phyloP scores from a whole-genome alignment of 2,113 vertebrate genomes.

The Shinisaurus crocodilurus region DNA sequence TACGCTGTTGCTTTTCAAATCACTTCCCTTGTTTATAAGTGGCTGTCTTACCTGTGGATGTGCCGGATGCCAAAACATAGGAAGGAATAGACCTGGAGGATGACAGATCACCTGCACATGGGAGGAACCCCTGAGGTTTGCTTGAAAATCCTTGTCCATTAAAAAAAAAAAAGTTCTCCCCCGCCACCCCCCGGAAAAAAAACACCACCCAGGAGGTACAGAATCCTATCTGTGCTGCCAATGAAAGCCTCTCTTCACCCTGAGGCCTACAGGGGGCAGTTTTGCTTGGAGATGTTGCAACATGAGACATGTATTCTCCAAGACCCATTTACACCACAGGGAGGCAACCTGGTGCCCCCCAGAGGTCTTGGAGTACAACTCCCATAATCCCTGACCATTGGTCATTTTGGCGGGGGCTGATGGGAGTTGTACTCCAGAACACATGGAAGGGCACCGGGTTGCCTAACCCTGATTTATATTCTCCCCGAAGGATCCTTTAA shows the following conservation, averaged over 20 bases:
- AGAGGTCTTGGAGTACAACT: no score
- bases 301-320: neutral
- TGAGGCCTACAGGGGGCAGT: neutral
- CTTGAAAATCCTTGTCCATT: neutral
- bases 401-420: no score
- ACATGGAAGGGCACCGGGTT: no score
- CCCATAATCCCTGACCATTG: no score
- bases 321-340: neutral
- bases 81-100: neutral
- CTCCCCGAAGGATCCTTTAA: neutral
- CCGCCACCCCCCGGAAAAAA: neutral
- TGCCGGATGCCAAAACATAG: neutral
- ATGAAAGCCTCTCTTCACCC: neutral
- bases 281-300: neutral
- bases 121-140: neutral
- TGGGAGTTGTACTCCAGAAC: no score
- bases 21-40: neutral
- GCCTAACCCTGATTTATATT: neutral
- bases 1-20: neutral
- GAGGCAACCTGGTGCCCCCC: no score
- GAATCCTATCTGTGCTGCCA: neutral
- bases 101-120: neutral
- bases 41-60: neutral
- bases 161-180: no score
- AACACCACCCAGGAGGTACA: no score